Conservation (phyloP, 2,113 vertebrate genomes). For the Podiceps cristatus region DNA sequence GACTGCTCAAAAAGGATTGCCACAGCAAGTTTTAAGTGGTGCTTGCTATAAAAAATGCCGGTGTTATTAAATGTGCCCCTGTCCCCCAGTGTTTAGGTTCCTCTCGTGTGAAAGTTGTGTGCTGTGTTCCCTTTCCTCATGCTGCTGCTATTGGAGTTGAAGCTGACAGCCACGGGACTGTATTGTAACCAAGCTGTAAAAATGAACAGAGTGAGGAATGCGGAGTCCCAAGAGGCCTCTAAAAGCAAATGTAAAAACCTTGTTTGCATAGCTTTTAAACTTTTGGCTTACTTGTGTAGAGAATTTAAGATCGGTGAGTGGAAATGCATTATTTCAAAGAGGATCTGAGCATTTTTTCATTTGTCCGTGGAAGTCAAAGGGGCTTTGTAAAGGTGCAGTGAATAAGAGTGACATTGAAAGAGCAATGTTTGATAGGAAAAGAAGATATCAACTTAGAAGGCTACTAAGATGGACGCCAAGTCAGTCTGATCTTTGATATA, state of each 20-base stretch:
- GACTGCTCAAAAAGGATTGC: neutral
- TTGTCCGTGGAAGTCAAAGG: neutral
- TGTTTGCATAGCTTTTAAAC: neutral
- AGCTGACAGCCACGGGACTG: neutral
- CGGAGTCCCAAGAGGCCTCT: neutral
- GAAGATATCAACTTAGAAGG: neutral
- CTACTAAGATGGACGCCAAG: neutral
- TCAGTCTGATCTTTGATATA: neutral
- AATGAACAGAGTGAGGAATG: neutral
- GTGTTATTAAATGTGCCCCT: neutral
- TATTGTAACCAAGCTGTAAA: neutral
- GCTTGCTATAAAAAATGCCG: neutral
- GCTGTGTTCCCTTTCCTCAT: neutral
- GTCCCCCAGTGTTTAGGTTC: neutral
- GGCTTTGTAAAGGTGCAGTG: neutral
- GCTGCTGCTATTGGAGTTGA: neutral
- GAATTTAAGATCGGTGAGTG: conserved; percentile 14
- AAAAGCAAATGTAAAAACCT: conserved; percentile 20
- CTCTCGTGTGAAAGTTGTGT: neutral
- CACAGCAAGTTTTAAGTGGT: neutral
- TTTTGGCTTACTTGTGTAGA: conserved; percentile 14
- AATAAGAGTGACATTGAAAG: neutral
- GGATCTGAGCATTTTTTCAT: neutral
- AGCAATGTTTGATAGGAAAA: neutral
- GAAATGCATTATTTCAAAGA: neutral